Conservation (phyloP, 2,888 invertebrate genomes). For the Eretmocerus hayati region DNA sequence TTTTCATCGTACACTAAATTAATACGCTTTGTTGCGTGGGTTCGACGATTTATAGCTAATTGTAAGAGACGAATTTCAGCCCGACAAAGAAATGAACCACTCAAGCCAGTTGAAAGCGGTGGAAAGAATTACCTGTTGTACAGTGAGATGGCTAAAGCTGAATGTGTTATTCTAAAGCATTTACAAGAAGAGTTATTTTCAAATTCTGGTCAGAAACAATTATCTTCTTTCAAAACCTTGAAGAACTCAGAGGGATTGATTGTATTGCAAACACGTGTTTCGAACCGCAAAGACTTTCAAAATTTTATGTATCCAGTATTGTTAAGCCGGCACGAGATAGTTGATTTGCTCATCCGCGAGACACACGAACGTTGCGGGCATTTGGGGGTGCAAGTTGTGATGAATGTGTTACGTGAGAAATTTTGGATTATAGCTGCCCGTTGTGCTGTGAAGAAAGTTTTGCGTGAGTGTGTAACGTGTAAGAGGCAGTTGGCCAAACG, state of each 20-base stretch:
- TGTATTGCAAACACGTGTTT: constrained; percentile 20
- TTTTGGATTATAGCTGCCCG: constrained; percentile 22
- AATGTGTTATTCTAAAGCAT: background rate
- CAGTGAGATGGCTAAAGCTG: background rate
- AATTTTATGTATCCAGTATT: constrained; percentile 28
- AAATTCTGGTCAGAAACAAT: background rate
- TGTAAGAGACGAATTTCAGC: background rate
- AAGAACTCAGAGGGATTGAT: constrained; percentile 8
- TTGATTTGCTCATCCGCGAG: constrained; percentile 24
- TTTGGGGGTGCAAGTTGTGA: constrained; percentile 21
- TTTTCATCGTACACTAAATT: constrained; percentile 11
- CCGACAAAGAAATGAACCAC: background rate
- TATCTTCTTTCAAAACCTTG: background rate
- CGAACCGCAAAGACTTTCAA: constrained; percentile 25
- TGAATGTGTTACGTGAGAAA: constrained; percentile 21
- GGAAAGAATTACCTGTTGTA: background rate
- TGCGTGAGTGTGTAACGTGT: constrained; percentile 20
- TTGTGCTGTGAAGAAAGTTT: constrained; percentile 15
- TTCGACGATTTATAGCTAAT: background rate
- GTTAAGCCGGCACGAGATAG: constrained; percentile 27
- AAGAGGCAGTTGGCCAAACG: constrained; percentile 23
- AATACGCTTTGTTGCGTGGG: constrained; percentile 25
- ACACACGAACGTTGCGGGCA: constrained; percentile 23
- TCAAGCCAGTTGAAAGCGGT: background rate
- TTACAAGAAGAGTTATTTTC: background rate